Evolutionary conservation across 2,797 vertebrate species (phyloP).

Genomic region (Acanthurus lineatus): DNA sequence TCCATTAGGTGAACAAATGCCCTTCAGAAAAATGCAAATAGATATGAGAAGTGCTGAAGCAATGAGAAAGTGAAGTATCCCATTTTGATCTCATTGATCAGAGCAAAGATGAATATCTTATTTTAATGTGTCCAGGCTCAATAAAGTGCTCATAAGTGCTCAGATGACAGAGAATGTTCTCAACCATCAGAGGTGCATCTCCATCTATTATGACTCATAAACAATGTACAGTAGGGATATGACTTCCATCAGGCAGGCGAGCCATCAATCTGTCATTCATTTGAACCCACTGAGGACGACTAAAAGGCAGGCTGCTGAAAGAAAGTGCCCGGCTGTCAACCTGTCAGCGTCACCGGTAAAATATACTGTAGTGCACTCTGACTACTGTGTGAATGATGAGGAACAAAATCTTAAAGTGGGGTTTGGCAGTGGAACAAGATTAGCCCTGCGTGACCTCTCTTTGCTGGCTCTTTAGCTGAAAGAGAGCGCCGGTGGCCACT

Average conservation of each 20-base stretch:
- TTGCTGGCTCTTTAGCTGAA: constrained; percentile 18
- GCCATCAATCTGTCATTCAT: constrained; percentile 57
- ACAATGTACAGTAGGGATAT: constrained; percentile 41
- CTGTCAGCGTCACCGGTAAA: constrained; percentile 47
- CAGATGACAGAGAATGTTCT: constrained; percentile 60
- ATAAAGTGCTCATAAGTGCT: constrained; percentile 56
- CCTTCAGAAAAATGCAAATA: constrained; percentile 59
- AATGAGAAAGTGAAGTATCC: constrained; percentile 51
- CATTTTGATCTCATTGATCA: constrained; percentile 44
- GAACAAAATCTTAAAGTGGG: constrained; percentile 65
- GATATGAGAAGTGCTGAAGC: constrained; percentile 26
- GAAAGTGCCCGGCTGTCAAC: constrained; percentile 52
- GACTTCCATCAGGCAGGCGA: constrained; percentile 47
- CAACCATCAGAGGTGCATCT: constrained; percentile 40
- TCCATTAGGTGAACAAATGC: constrained; percentile 18
- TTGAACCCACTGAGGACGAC: constrained; percentile 44
- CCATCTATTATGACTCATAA: constrained; percentile 59
- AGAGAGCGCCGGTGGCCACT: constrained; percentile 2
- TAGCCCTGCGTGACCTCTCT: constrained; percentile 46
- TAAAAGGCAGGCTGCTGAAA: constrained; percentile 65
- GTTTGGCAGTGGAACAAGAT: constrained; percentile 56
- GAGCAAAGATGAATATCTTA: constrained; percentile 38
- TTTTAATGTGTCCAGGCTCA: constrained; percentile 51
- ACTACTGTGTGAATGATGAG: constrained; percentile 69
- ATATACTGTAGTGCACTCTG: constrained; percentile 57